A percentile compares a stretch with the other conserved stretches of the same genome.
These are phyloP conservation scores for Asobara japonica DNA, from an alignment of 1,140 invertebrate genomes.

Conservation along the genomic window DNA sequence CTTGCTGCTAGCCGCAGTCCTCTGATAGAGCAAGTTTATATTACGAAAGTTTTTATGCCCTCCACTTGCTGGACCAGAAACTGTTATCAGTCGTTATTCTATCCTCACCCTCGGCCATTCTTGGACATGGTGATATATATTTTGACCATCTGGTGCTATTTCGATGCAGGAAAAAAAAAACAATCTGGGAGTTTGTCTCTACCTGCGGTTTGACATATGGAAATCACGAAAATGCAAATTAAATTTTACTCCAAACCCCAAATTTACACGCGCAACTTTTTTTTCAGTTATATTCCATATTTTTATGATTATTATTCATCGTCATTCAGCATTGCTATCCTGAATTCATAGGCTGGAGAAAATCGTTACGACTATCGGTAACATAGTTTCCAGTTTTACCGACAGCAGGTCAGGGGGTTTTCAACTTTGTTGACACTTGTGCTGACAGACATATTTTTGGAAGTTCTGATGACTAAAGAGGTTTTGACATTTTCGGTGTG, in stretches of 20 bases:
- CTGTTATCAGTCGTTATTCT: slow-evolving; percentile 32
- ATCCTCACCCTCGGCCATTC: slow-evolving; percentile 14
- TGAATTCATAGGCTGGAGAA: too few relatives aligned
- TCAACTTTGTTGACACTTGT: too few relatives aligned
- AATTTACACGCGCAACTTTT: too few relatives aligned
- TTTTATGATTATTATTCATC: too few relatives aligned
- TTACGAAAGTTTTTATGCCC: slow-evolving; percentile 54
- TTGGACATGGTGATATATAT: slow-evolving; percentile 22
- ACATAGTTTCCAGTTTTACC: too few relatives aligned
- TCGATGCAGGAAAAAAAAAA: slow-evolving; percentile 10
- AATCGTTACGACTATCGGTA: too few relatives aligned
- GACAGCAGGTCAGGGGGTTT: too few relatives aligned
- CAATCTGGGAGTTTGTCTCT: not conserved
- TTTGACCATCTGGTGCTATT: slow-evolving; percentile 12
- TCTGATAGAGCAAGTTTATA: slow-evolving; percentile 52
- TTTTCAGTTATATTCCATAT: too few relatives aligned
- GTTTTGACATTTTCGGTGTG: too few relatives aligned
- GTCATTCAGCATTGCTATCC: too few relatives aligned
- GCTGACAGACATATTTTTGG: too few relatives aligned
- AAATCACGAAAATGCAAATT: not conserved
- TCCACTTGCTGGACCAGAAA: slow-evolving; percentile 31
- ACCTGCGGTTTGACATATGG: not conserved
- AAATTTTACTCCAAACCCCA: not conserved
- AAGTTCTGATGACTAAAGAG: too few relatives aligned
- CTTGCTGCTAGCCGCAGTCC: not conserved